phyloP scores from a whole-genome alignment of 1,140 invertebrate genomes.

The Xylocopa sonorina region DNA sequence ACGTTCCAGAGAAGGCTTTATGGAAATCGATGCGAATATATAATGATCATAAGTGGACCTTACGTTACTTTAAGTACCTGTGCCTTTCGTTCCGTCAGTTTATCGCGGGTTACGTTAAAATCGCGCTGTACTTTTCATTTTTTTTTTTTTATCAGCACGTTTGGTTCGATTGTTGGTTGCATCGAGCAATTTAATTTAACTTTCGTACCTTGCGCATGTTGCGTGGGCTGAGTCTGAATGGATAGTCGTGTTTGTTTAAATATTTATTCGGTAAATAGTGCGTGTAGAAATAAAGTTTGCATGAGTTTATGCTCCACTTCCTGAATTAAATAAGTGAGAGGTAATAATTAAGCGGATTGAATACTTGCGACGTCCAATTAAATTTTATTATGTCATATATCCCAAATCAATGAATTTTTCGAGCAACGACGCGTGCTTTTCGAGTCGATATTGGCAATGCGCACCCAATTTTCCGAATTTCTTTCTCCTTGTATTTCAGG shows the following conservation, averaged over 20 bases:
- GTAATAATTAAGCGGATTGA: not conserved
- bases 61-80: constrained; percentile 26
- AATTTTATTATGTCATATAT: too few relatives aligned
- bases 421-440: too few relatives aligned
- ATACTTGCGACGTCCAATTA: not conserved
- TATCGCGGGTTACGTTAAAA: not conserved
- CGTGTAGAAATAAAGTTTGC: not conserved
- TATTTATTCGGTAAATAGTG: too few relatives aligned
- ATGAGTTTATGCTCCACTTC: not conserved
- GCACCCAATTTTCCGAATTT: too few relatives aligned
- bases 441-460: too few relatives aligned
- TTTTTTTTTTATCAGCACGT: too few relatives aligned
- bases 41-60: constrained; percentile 38
- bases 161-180: not conserved
- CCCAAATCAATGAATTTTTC: too few relatives aligned
- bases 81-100: not conserved
- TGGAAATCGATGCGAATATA: constrained; percentile 55
- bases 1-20: constrained; percentile 27
- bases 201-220: not conserved
- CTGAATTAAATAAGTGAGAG: not conserved
- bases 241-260: not conserved
- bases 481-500: too few relatives aligned
- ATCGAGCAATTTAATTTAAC: not conserved
- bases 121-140: not conserved
- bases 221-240: not conserved